Percentiles rank a stretch among this genome's conserved stretches.
Evolutionary conservation across 2,888 invertebrate species (phyloP).

Genomic region (Eremobia ochroleuca): DNA sequence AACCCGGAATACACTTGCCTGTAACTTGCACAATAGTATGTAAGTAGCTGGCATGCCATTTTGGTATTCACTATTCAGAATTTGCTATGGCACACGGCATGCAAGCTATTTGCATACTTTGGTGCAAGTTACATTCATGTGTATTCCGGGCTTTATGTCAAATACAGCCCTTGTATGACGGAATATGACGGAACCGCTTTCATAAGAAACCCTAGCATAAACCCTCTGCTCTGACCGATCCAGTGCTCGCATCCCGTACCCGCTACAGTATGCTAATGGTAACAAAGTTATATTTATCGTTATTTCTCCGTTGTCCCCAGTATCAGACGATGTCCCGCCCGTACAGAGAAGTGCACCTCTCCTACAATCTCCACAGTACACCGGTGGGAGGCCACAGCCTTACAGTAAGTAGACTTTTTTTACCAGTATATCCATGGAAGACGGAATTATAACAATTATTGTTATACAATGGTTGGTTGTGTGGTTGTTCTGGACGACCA

Average conservation of each 20-base stretch:
- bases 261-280: constrained; percentile 52
- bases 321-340: constrained; percentile 85
- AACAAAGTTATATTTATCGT: constrained; percentile 47
- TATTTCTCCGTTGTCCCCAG: constrained; percentile 77
- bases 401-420: constrained; percentile 94
- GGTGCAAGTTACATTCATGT: not conserved
- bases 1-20: no score
- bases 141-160: not conserved
- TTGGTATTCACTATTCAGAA: not conserved
- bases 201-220: not conserved
- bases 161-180: not conserved
- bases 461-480: not conserved
- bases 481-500: not conserved
- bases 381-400: constrained; percentile 96
- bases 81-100: not conserved
- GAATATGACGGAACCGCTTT: not conserved
- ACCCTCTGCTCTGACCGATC: constrained; percentile 18
- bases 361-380: constrained; percentile 96
- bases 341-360: constrained; percentile 94
- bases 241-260: constrained; percentile 46
- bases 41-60: not conserved
- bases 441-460: not conserved
- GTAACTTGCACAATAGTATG: not conserved
- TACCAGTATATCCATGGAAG: not conserved
- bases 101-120: not conserved